A percentile compares a stretch with the other conserved stretches of the same genome.
Conservation (phyloP, 2,888 invertebrate genomes). For the Antheraea assamensis region DNA sequence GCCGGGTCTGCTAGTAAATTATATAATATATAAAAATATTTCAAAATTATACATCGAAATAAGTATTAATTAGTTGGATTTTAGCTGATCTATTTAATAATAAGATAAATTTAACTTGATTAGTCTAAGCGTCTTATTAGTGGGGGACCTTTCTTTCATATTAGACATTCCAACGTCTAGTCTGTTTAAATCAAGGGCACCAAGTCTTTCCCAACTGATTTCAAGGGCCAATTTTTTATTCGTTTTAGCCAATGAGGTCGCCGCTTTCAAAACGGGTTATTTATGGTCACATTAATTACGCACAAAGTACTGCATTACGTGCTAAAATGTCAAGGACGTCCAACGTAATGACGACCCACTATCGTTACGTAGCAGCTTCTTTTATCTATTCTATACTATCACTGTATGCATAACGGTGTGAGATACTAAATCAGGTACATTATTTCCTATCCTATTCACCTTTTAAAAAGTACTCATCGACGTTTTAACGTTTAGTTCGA, state of each 20-base stretch:
- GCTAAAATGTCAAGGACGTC: not conserved
- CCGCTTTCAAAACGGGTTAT: not conserved
- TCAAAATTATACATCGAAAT: too few relatives aligned
- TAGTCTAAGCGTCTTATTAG: too few relatives aligned
- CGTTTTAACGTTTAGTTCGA: not conserved
- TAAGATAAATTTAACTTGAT: too few relatives aligned
- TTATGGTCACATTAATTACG: not conserved
- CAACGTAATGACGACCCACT: not conserved
- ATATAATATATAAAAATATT: too few relatives aligned
- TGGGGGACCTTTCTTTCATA: too few relatives aligned
- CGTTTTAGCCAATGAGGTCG: not conserved
- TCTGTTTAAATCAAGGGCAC: too few relatives aligned
- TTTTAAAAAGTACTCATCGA: not conserved
- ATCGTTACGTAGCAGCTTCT: not conserved
- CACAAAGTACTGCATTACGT: not conserved
- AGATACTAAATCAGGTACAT: not conserved
- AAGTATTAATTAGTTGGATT: too few relatives aligned
- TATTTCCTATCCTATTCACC: not conserved
- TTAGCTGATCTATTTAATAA: too few relatives aligned
- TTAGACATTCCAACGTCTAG: too few relatives aligned
- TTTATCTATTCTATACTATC: conserved; percentile 1
- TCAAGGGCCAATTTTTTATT: not conserved
- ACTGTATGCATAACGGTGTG: not conserved
- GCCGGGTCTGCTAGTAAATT: too few relatives aligned
- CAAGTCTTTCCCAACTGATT: too few relatives aligned